Percentiles rank a stretch among this genome's conserved stretches.
Conservation (phyloP, 2,888 invertebrate species). For the Ophion ellenae region DNA sequence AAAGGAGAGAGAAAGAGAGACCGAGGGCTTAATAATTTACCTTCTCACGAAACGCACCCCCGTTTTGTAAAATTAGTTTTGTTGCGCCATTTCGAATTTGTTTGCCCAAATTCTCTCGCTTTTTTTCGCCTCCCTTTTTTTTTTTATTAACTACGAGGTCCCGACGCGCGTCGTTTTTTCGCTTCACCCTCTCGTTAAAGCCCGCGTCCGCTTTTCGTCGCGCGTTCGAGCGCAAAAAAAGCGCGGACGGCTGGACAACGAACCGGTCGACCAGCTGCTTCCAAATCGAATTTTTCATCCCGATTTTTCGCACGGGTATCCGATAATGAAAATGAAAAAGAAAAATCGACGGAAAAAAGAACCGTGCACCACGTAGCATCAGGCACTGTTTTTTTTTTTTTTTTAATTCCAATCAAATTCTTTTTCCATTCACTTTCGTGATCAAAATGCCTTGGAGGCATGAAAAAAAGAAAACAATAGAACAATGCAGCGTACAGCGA, state of each 20-base stretch:
- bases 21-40: conserved; percentile 74
- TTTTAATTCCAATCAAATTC: too few relatives aligned
- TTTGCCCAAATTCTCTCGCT: conserved; percentile 40
- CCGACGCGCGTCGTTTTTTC: conserved; percentile 11
- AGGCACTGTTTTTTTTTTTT: too few relatives aligned
- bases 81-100: conserved; percentile 71
- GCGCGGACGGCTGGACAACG: too few relatives aligned
- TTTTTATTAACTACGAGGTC: conserved; percentile 33
- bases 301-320: too few relatives aligned
- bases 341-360: conserved; percentile 31
- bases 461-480: too few relatives aligned
- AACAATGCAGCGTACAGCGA: too few relatives aligned
- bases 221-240: too few relatives aligned
- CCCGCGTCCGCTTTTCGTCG: background rate
- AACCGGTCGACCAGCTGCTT: too few relatives aligned
- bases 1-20: background rate
- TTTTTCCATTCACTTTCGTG: too few relatives aligned
- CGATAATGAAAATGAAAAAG: background rate
- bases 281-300: background rate
- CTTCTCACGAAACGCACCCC: conserved; percentile 70
- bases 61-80: conserved; percentile 79
- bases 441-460: too few relatives aligned
- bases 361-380: background rate
- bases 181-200: background rate
- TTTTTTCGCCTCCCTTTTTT: conserved; percentile 32